phyloP scores from a whole-genome alignment of 2,113 vertebrate species.

The Prionailurus viverrinus region DNA sequence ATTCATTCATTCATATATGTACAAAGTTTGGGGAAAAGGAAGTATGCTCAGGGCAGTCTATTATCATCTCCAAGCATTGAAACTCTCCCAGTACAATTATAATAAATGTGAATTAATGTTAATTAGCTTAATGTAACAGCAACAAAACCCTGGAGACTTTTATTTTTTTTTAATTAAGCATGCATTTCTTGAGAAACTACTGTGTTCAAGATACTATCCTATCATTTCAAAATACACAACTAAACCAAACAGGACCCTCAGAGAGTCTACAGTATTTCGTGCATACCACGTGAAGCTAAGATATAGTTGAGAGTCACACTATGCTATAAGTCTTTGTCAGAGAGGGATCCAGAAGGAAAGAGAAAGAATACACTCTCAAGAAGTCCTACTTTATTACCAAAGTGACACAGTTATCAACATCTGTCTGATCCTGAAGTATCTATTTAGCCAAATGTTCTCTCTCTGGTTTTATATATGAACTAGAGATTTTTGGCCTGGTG shows the following conservation, averaged over 20 bases:
- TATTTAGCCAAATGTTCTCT: background rate
- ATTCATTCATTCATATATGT: background rate
- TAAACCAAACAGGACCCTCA: background rate
- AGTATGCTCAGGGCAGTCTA: background rate
- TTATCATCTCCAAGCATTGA: background rate
- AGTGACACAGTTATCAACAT: background rate
- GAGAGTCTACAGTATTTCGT: background rate
- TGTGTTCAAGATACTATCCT: background rate
- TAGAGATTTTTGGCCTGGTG: background rate
- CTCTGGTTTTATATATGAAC: background rate
- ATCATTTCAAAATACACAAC: background rate
- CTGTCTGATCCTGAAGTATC: background rate
- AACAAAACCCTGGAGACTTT: background rate
- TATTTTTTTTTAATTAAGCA: background rate
- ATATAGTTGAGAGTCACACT: background rate
- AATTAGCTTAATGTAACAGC: background rate
- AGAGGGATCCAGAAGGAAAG: background rate
- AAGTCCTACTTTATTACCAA: background rate
- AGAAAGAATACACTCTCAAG: background rate
- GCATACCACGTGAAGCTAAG: background rate
- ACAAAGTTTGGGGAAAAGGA: background rate
- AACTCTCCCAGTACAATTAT: background rate
- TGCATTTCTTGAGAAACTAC: background rate
- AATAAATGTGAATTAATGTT: background rate
- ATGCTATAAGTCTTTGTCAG: background rate